A percentile compares a stretch with the other conserved stretches of the same genome.
phyloP scores from a whole-genome alignment of 2,113 vertebrate genomes.

The Phaethon lepturus region DNA sequence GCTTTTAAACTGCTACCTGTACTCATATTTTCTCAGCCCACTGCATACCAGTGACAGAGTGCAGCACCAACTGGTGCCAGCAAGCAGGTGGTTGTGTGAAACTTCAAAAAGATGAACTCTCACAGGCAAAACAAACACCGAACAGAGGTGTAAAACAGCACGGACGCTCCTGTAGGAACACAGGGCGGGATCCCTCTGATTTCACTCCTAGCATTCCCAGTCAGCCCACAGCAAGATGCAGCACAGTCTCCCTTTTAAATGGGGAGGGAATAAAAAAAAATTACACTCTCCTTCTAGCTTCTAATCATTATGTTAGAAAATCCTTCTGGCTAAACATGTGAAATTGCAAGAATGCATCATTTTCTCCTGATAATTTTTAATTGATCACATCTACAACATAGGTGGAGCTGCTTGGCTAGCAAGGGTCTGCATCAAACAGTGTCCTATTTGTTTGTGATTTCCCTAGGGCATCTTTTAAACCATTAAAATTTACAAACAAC shows the following conservation, averaged over 20 bases:
- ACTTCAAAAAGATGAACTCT: not conserved
- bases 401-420: constrained; percentile 1
- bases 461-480: constrained; percentile 67
- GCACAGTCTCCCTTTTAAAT: not conserved
- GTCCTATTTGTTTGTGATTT: constrained; percentile 57
- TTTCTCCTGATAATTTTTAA: constrained; percentile 52
- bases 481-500: constrained; percentile 67
- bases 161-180: accelerated
- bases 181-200: no score
- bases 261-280: not conserved
- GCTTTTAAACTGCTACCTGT: no score
- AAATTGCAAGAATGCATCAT: not conserved
- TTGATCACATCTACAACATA: constrained; percentile 52
- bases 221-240: not conserved
- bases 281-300: not conserved
- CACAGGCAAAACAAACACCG: accelerated
- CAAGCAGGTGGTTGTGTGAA: accelerated
- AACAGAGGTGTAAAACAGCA: no score
- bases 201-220: not conserved
- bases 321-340: not conserved
- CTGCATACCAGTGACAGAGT: accelerated
- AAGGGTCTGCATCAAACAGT: not conserved
- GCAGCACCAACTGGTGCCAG: not conserved
- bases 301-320: not conserved
- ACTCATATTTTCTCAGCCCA: not conserved